Percentiles rank a stretch among this genome's conserved stretches.
phyloP scores from a whole-genome alignment of 2,113 vertebrate species.

The Dunckerocampus dactyliophorus region DNA sequence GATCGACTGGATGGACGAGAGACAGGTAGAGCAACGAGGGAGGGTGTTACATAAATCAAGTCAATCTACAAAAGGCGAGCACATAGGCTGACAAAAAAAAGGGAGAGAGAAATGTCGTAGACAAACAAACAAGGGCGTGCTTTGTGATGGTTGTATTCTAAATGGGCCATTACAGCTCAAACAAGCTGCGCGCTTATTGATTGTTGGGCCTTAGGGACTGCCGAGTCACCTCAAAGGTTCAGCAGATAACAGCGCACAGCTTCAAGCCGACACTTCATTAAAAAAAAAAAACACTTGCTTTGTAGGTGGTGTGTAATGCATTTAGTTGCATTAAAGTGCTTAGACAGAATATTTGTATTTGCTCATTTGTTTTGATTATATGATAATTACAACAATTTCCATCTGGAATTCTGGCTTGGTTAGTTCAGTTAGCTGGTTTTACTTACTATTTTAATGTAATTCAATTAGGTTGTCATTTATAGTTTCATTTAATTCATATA shows the following conservation, averaged over 20 bases:
- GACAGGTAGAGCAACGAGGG: slow-evolving; percentile 41
- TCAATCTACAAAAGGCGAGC: slow-evolving; percentile 31
- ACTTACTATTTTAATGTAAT: too few relatives aligned
- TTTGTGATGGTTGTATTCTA: slow-evolving; percentile 61
- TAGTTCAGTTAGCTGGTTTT: too few relatives aligned
- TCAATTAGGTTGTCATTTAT: too few relatives aligned
- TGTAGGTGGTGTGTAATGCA: neutral
- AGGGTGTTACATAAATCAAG: slow-evolving; percentile 31
- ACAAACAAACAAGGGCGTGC: slow-evolving; percentile 40
- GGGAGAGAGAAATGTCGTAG: slow-evolving; percentile 15
- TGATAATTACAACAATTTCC: too few relatives aligned
- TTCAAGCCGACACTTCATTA: slow-evolving; percentile 12
- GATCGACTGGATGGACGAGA: slow-evolving; percentile 63
- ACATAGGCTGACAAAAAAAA: neutral
- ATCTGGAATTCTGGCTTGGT: too few relatives aligned
- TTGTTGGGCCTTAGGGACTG: slow-evolving; percentile 32
- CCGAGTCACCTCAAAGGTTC: slow-evolving; percentile 42
- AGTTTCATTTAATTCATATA: too few relatives aligned
- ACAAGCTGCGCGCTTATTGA: slow-evolving; percentile 58
- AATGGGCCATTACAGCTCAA: slow-evolving; percentile 67
- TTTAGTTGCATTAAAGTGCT: slow-evolving; percentile 12
- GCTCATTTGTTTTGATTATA: neutral
- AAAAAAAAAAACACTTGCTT: neutral
- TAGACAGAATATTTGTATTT: slow-evolving; percentile 13
- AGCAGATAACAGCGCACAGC: too few relatives aligned